Conservation (phyloP, 2,888 invertebrate species). For the Polydrusus tereticollis region DNA sequence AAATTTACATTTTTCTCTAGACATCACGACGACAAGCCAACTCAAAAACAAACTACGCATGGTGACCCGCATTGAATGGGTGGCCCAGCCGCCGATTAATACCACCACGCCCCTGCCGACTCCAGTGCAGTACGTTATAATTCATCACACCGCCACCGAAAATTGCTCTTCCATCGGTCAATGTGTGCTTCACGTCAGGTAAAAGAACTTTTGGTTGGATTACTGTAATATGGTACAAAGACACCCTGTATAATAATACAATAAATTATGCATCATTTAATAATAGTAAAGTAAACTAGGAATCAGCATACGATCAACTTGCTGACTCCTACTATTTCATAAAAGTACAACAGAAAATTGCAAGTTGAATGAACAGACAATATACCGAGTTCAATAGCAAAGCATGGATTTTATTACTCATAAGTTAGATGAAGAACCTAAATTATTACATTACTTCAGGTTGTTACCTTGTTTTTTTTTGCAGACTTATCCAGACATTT, state of each 20-base stretch:
- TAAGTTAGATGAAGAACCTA: too few species aligned
- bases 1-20: constrained; percentile 3
- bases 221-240: background rate
- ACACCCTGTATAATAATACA: too few species aligned
- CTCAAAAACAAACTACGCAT: constrained; percentile 61
- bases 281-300: background rate
- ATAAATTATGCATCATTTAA: too few species aligned
- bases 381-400: too few species aligned
- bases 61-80: constrained; percentile 68
- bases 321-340: too few species aligned
- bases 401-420: too few species aligned
- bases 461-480: too few species aligned
- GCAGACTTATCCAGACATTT: constrained; percentile 71
- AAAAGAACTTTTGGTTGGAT: constrained; percentile 42
- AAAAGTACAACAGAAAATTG: too few species aligned
- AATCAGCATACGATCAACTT: too few species aligned
- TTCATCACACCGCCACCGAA: constrained; percentile 77
- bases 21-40: constrained; percentile 21
- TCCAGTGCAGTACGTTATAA: constrained; percentile 72
- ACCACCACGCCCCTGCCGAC: constrained; percentile 62
- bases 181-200: constrained; percentile 73
- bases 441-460: too few species aligned
- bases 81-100: constrained; percentile 72
- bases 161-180: constrained; percentile 71
- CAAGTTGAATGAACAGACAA: too few species aligned